Evolutionary conservation across 1,140 invertebrate genomes (phyloP).

Genomic region (Hesperophylax magnus): DNA sequence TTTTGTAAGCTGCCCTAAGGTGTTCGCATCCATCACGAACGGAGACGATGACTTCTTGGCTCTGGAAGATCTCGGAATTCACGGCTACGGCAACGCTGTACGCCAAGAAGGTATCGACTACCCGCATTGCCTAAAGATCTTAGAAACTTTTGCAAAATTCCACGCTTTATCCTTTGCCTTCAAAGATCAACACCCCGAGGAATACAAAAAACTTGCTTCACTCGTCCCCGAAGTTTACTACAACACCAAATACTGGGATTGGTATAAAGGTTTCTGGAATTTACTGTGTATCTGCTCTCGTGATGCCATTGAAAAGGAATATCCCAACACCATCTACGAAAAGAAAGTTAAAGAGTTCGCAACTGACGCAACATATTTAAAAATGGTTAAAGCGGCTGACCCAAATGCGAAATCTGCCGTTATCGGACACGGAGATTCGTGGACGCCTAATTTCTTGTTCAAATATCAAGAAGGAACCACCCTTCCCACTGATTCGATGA

Average conservation of each 20-base stretch:
- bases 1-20: constrained; percentile 71
- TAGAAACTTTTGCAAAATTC: constrained; percentile 76
- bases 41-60: constrained; percentile 77
- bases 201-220: constrained; percentile 69
- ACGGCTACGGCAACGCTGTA: constrained; percentile 69
- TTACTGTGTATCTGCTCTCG: constrained; percentile 70
- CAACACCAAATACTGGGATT: constrained; percentile 70
- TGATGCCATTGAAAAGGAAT: constrained; percentile 76
- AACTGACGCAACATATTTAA: constrained; percentile 64
- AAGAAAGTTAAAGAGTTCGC: constrained; percentile 72
- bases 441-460: constrained; percentile 81
- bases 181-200: constrained; percentile 73
- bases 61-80: constrained; percentile 74
- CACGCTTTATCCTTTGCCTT: constrained; percentile 80
- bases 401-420: constrained; percentile 67
- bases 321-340: constrained; percentile 72
- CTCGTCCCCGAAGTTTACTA: constrained; percentile 74
- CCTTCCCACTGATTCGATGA: constrained; percentile 68
- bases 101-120: constrained; percentile 71
- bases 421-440: constrained; percentile 80
- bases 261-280: constrained; percentile 76
- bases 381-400: constrained; percentile 61
- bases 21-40: constrained; percentile 71
- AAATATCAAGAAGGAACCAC: constrained; percentile 64
- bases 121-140: constrained; percentile 68